phyloP scores from a whole-genome alignment of 2,888 invertebrate species.

The Tethea ocularis region DNA sequence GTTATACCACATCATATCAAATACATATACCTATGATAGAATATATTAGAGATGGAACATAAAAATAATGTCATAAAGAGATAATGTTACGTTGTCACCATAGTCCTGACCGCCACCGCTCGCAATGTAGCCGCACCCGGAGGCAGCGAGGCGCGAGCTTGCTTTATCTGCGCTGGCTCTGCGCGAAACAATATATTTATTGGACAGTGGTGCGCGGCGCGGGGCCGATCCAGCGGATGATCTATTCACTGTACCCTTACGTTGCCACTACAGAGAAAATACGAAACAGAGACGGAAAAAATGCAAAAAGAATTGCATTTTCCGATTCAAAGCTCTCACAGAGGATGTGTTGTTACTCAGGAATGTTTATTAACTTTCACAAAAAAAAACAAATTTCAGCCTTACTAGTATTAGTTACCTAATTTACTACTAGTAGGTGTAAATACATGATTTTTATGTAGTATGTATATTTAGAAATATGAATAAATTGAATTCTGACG shows the following conservation, averaged over 20 bases:
- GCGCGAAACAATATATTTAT: slow-evolving; percentile 84
- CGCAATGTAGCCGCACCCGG: slow-evolving; percentile 35
- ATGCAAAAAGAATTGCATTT: neutral
- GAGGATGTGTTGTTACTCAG: neutral
- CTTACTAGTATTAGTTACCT: too few species aligned
- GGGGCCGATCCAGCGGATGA: slow-evolving; percentile 72
- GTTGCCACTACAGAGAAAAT: slow-evolving; percentile 43
- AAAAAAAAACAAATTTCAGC: too few species aligned
- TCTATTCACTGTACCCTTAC: slow-evolving; percentile 71
- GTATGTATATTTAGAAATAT: neutral
- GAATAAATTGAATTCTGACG: neutral
- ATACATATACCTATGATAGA: too few species aligned
- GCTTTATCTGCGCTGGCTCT: slow-evolving; percentile 82
- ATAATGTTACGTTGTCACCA: neutral
- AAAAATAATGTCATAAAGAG: neutral
- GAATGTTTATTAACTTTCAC: neutral
- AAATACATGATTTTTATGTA: too few species aligned
- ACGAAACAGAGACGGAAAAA: slow-evolving; percentile 19
- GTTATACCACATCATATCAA: too few species aligned
- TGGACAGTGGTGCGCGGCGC: slow-evolving; percentile 71
- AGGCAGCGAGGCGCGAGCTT: slow-evolving; percentile 79
- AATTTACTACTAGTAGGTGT: too few species aligned
- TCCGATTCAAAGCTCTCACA: neutral
- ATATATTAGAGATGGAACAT: too few species aligned
- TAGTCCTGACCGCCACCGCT: slow-evolving; percentile 35